Percentiles rank a stretch among this genome's conserved stretches.
phyloP scores from a whole-genome alignment of 2,888 invertebrate genomes.

The Epinotia demarniana region DNA sequence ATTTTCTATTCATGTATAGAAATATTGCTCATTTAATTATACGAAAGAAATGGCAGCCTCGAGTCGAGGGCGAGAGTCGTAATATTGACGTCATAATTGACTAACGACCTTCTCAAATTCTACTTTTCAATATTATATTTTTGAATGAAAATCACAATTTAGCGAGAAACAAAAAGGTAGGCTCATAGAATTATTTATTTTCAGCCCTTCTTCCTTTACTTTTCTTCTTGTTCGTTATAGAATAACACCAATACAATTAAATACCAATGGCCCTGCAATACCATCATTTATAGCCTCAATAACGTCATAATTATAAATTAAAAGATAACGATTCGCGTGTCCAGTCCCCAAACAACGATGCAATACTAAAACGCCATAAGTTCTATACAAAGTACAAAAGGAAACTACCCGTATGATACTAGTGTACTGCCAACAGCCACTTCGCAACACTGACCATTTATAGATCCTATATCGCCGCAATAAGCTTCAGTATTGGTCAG shows the following conservation, averaged over 20 bases:
- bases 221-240: neutral
- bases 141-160: no score
- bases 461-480: neutral
- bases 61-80: no score
- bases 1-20: no score
- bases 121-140: no score
- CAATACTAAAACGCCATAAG: neutral
- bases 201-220: neutral
- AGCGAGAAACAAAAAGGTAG: neutral
- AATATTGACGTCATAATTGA: no score
- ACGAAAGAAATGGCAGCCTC: no score
- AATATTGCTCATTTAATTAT: no score
- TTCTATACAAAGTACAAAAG: neutral
- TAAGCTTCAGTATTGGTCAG: neutral
- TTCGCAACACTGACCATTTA: neutral
- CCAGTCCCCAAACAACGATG: neutral
- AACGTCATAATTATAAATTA: conserved; percentile 34
- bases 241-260: conserved; percentile 1
- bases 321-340: conserved; percentile 18
- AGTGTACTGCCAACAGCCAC: neutral
- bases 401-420: neutral
- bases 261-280: neutral
- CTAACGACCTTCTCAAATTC: no score
- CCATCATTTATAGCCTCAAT: conserved; percentile 16
- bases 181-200: neutral